These are phyloP conservation scores for Ceratosolen fusciceps DNA, from an alignment of 1,140 invertebrate species.

Conservation along the genomic window DNA sequence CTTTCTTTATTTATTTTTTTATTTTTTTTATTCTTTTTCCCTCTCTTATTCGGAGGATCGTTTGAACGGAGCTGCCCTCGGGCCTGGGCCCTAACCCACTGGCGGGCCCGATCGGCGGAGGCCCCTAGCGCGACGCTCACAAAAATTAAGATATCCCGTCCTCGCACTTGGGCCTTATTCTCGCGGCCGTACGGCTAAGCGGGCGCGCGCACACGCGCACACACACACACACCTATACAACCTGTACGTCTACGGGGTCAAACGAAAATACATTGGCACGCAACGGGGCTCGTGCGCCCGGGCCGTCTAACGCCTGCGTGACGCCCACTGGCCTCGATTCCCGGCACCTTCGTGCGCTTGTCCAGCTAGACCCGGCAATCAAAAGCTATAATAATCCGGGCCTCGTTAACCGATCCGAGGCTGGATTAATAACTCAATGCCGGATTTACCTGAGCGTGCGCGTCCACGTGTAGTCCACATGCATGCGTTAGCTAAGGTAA, in stretches of 20 bases:
- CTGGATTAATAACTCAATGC: constrained; percentile 4
- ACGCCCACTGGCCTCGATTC: not conserved
- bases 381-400: constrained; percentile 10
- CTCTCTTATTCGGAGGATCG: not conserved
- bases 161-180: constrained; percentile 3
- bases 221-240: too few relatives aligned
- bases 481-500: too few relatives aligned
- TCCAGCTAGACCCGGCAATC: not conserved
- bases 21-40: not conserved
- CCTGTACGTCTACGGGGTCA: too few relatives aligned
- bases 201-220: not conserved
- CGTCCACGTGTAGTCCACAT: too few relatives aligned
- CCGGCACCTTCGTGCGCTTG: not conserved
- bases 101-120: not conserved
- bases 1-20: not conserved
- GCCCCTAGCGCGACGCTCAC: constrained; percentile 20
- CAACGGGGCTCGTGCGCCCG: too few relatives aligned
- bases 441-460: constrained; percentile 8
- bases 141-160: constrained; percentile 51
- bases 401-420: not conserved
- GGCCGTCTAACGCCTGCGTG: too few relatives aligned
- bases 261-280: too few relatives aligned
- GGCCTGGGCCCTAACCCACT: constrained; percentile 5
- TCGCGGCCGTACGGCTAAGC: not conserved
- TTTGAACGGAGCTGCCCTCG: not conserved